Conservation (phyloP, 2,888 invertebrate genomes). For the Lepidonotus clava region DNA sequence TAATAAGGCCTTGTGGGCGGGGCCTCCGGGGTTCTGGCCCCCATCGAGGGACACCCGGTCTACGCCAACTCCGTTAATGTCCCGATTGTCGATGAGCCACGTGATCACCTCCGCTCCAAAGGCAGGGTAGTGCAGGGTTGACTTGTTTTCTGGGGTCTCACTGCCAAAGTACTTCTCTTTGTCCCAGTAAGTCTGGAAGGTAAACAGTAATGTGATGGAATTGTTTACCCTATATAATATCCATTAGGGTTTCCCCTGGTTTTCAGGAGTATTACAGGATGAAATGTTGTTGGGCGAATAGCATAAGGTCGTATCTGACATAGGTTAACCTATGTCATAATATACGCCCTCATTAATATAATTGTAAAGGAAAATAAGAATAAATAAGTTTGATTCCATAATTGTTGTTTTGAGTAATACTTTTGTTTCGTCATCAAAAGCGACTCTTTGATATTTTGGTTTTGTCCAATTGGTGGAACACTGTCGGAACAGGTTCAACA, state of each 20-base stretch:
- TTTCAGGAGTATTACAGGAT: too few species aligned
- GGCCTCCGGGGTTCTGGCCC: conserved; percentile 7
- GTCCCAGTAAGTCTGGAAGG: neutral
- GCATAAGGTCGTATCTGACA: too few species aligned
- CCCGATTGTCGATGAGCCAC: conserved; percentile 7
- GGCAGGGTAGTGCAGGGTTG: neutral
- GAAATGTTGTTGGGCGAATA: neutral
- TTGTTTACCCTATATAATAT: too few species aligned
- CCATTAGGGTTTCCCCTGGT: too few species aligned
- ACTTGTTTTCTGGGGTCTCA: neutral
- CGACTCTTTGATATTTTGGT: too few species aligned
- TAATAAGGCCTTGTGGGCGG: conserved; percentile 4
- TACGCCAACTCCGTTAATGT: conserved; percentile 19
- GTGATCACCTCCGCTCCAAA: neutral
- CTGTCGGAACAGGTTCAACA: too few species aligned
- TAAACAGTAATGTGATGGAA: neutral
- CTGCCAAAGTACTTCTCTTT: neutral
- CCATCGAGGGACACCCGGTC: conserved; percentile 2
- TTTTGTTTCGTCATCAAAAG: too few species aligned
- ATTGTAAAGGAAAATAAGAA: neutral
- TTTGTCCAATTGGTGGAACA: neutral
- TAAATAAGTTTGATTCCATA: too few species aligned
- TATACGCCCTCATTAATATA: neutral
- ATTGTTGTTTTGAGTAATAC: too few species aligned
- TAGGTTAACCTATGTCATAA: too few species aligned